These are phyloP conservation scores for Eulemur coronatus DNA, from an alignment of 2,797 vertebrate genomes.

Conservation along the genomic window DNA sequence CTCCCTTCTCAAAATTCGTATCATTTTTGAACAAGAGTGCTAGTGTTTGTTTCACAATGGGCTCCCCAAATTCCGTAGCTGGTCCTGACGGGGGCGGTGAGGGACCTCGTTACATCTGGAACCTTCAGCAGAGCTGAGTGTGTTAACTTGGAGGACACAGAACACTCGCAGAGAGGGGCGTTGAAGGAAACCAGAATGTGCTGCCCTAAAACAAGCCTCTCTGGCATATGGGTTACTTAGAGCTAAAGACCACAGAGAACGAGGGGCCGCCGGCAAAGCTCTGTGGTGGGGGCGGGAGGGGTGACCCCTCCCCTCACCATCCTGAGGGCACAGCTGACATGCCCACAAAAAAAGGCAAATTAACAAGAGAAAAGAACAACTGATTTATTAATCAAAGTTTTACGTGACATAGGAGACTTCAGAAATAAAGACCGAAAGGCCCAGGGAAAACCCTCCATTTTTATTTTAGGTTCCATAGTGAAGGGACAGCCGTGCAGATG, in stretches of 20 bases:
- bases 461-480: neutral
- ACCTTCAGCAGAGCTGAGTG: neutral
- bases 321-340: neutral
- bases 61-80: neutral
- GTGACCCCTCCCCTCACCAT: neutral
- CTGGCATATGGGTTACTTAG: neutral
- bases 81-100: neutral
- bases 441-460: neutral
- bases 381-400: neutral
- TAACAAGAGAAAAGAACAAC: neutral
- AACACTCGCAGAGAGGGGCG: neutral
- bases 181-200: neutral
- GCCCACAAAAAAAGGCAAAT: neutral
- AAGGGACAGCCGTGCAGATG: neutral
- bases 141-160: neutral
- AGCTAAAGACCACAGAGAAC: neutral
- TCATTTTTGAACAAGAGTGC: neutral
- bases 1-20: neutral
- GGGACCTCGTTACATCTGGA: neutral
- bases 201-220: neutral
- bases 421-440: neutral
- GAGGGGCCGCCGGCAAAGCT: neutral
- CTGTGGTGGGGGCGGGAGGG: neutral
- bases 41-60: neutral
- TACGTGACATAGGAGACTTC: neutral